Evolutionary conservation across 1,140 invertebrate genomes (phyloP).

Genomic region (Carposina sasakii): DNA sequence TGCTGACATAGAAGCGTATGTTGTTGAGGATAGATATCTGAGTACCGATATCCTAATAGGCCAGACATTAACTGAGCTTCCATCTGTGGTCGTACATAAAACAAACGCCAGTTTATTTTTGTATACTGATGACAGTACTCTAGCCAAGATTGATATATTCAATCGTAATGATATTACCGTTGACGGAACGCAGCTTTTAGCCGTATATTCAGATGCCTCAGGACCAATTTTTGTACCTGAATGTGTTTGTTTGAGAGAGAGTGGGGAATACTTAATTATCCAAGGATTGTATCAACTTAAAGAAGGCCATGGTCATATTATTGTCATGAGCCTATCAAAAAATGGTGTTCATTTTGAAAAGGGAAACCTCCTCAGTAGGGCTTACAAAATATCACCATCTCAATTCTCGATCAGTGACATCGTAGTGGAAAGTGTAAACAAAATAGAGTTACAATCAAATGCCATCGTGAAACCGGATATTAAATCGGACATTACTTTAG

Average conservation of each 20-base stretch:
- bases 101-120: background rate
- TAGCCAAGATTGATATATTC: background rate
- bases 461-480: too few relatives aligned
- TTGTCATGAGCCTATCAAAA: background rate
- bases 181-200: background rate
- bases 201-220: background rate
- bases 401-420: too few relatives aligned
- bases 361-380: too few relatives aligned
- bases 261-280: slow-evolving; percentile 1
- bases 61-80: slow-evolving; percentile 7
- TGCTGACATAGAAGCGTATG: slow-evolving; percentile 3
- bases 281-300: slow-evolving; percentile 6
- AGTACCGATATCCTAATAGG: slow-evolving; percentile 6
- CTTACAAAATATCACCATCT: too few relatives aligned
- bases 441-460: too few relatives aligned
- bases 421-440: too few relatives aligned
- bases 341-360: background rate
- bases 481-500: too few relatives aligned
- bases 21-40: slow-evolving; percentile 1
- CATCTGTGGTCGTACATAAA: slow-evolving; percentile 5
- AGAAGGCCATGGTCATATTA: background rate
- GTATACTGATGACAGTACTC: slow-evolving; percentile 1
- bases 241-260: slow-evolving; percentile 1
- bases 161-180: background rate
- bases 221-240: slow-evolving; percentile 7